Evolutionary conservation across 2,113 vertebrate species (phyloP), one percentile per base, ranked within the genome.

Genomic region (Oreochromis spilurus): DNA sequence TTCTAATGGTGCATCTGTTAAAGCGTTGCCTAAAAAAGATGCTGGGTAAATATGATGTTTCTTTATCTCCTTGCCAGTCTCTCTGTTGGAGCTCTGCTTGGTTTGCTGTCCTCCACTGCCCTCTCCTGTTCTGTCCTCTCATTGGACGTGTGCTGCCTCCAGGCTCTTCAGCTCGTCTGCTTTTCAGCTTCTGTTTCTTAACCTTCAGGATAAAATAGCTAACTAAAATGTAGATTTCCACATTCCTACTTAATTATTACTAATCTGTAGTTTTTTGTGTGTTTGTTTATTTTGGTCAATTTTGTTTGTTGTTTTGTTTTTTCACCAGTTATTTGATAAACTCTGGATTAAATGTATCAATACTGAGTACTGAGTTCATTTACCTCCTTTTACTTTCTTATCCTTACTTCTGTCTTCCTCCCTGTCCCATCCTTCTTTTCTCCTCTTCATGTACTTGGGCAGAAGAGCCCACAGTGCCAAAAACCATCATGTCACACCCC

Each of bases 71-170:
- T 26, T 6, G 38, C 14, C 5, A 3, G 34, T 65, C 53, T 83
- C 16, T 54, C 34, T 45, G 53, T 3, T 17, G 17, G n/a, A 60
- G 60, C 87, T 87, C 24, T 36, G 77, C 5, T 82, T 88, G 31
- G 84, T 95, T 91, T 92, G 86, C 88, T 94, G 93, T 89, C 84
- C 88, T 86, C 88, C 90, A 79, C 95, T 95, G 95, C 95, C 95
- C 94, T 93, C 95, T 95, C 67, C 94, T 96, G 95, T 29, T 84
- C 34, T 57, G 57, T 57, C 53, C 29, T 75, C 55, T 88, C 31
- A 26, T 45, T 65, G 52, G 79, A 82, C 57, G 43, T 2, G 16
- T 6, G 38, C 19, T n/a, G 10, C 38, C 19, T 82, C 2, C 24
- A n/a, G 21, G 65, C 43, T 55, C 8, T 1, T 1, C n/a, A 21